Base-by-base conservation (phyloP, 30 jellyfish, hydroid and myxozoan species). In the Pseudorhiza aurosa region DNA sequence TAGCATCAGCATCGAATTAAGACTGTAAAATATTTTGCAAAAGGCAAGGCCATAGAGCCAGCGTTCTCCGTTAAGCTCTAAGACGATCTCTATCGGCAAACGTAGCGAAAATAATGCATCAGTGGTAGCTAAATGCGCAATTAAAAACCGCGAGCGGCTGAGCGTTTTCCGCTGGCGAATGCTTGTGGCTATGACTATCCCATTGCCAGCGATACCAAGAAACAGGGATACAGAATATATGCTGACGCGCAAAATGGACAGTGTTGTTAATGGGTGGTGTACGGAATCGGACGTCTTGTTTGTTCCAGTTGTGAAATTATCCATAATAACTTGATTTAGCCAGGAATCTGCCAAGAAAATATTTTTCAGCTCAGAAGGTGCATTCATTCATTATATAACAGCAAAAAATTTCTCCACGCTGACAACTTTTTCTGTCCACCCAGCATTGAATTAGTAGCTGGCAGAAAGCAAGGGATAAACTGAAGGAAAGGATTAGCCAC, bases 91-190 rank as follows among this genome's bases (percentile, higher is more conserved):
- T 14, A 71, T 22, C 14, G 95, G 95, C 4, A 84, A 17, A 7
- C 95, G 84, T 24, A 84, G 46, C 9, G 80, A 53, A 37, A 84
- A 84, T 3, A 84, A 32, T 45, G 59, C 1, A 60, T 84, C 95
- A 58, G 89, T 67, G 60, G 72, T 8, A 15, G 95, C 82, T 4
- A 84, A 68, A 65, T 84, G 95, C 22, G 95, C 80, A 51, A 84
- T 37, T 30, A 84, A 39, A 37, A 84, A 39, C 62, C 85, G 88
- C 19, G 83, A 84, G 43, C 87, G 68, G 26, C 67, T 79, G 5
- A 64, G 33, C 22, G 55, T 12, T 17, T 57, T 71, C 51, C 72
- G 65, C 8, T 72, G 76, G 10, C 24, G 32, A 1, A 68, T 57
- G 65, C 89, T 72, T n/a, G 74, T 35, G 1, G 64, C 30, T 14